Evolutionary conservation across 2,113 vertebrate species (phyloP), one percentile per base, ranked within the genome.

Genomic region (Dipodomys ordii): DNA sequence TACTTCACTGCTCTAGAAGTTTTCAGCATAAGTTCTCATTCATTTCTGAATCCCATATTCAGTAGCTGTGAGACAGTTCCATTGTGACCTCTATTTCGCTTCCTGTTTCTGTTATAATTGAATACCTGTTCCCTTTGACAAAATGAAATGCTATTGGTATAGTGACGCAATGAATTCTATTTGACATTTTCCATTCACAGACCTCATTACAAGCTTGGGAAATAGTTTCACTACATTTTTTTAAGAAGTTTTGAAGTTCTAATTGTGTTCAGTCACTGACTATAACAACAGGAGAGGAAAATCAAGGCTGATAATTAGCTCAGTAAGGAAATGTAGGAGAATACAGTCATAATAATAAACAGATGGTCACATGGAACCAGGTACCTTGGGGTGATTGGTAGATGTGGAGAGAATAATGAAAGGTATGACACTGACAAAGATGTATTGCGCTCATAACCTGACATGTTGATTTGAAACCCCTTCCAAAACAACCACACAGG

Each of bases 161-260:
- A 13, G 0, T 77, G 78, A 46, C 6, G 1, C 76, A 28, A 23
- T 83, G 18, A 74, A 25, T 0, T 79, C 35, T 20, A 7, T 73
- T 83, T 71, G 60, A 77, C 65, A 62, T 82, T 85, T 94, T 71
- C 76, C 81, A 89, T 60, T 83, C 82, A 35, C 3, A 79, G 30
- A 74, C 65, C 62, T 71, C 62, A 23, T 73, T 95, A 39, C 35
- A 68, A 86, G 60, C 49, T 82, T 46, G 72, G 27, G 30, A 65
- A 68, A 74, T 44, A n/a, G 18, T 57, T 88, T 72, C 10, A 60
- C 18, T 44, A 20, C 32, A n/a, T 57, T 79, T 71, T 77, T 71
- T 23, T 11, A 88, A 88, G 69, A 53, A 87, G 78, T 44, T 35
- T 9, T 77, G 28, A 80, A 76, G 73, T 53, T 65, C 13, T 20